Conservation (phyloP, 92 coral and sea anemone genomes). For the Umimayanthus kanabou region DNA sequence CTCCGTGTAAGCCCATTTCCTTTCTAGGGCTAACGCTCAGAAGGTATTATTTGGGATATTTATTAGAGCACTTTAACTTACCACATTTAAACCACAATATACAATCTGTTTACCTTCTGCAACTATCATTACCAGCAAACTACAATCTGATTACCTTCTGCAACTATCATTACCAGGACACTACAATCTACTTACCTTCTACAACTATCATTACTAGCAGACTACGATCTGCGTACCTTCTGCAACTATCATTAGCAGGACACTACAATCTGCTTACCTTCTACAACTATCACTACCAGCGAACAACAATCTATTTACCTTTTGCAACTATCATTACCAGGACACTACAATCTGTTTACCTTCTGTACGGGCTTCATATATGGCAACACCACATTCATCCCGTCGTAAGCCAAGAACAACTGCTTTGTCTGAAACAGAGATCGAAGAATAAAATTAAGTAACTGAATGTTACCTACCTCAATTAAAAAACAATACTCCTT, state of each 20-base stretch:
- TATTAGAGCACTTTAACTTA: no score
- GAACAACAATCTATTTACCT: not conserved
- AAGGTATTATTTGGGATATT: no score
- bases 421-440: slow-evolving; percentile 77
- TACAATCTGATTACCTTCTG: not conserved
- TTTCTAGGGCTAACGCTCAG: no score
- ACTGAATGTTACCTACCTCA: not conserved
- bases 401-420: slow-evolving; percentile 88
- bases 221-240: not conserved
- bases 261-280: not conserved
- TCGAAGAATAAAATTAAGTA: not conserved
- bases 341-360: slow-evolving; percentile 44
- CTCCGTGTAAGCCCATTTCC: no score
- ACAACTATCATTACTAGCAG: not conserved
- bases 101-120: not conserved
- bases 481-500: not conserved
- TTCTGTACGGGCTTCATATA: slow-evolving; percentile 92
- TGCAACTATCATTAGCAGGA: not conserved
- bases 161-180: not conserved
- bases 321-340: not conserved
- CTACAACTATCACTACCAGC: not conserved
- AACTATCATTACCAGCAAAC: not conserved
- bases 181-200: not conserved
- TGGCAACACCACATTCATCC: slow-evolving; percentile 77
- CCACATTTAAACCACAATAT: no score